Evolutionary conservation across 2,797 vertebrate species (phyloP).

Genomic region (Capromys pilorides): DNA sequence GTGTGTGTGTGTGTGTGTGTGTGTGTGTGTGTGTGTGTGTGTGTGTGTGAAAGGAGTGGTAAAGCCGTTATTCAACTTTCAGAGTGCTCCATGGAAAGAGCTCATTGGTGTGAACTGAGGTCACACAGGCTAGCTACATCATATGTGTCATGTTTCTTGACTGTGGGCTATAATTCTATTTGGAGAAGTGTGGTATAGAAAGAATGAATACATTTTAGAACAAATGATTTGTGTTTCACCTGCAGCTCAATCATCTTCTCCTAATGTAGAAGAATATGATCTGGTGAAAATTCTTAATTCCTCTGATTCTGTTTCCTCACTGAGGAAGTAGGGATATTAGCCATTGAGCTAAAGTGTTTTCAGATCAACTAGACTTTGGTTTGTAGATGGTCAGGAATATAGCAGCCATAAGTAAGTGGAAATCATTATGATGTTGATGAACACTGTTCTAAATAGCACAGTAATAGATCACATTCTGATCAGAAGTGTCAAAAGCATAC

Average conservation of each 20-base stretch:
- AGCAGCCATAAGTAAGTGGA: not conserved
- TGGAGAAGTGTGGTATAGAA: not conserved
- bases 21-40: constrained; percentile 10
- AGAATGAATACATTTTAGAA: constrained; percentile 43
- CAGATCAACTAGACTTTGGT: constrained; percentile 44
- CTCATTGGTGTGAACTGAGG: constrained; percentile 10
- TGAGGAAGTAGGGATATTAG: not conserved
- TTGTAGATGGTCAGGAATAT: not conserved
- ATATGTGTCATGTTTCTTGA: constrained; percentile 38
- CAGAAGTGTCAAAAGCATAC: not conserved
- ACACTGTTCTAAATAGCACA: not conserved
- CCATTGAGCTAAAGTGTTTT: not conserved
- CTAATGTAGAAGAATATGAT: not conserved
- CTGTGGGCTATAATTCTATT: not conserved
- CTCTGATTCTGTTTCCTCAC: constrained; percentile 23
- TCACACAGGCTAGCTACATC: not conserved
- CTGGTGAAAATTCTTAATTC: constrained; percentile 10
- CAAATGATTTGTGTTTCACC: constrained; percentile 46
- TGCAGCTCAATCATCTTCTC: constrained; percentile 39
- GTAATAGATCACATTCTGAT: not conserved
- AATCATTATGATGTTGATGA: not conserved
- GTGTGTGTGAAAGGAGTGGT: not conserved
- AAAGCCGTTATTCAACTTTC: not conserved
- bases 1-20: not conserved
- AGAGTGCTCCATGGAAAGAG: constrained; percentile 23